A percentile compares a stretch with the other conserved stretches of the same genome.
Evolutionary conservation across 2,797 vertebrate species (phyloP).

Genomic region (Hyperoplus lanceolatus): DNA sequence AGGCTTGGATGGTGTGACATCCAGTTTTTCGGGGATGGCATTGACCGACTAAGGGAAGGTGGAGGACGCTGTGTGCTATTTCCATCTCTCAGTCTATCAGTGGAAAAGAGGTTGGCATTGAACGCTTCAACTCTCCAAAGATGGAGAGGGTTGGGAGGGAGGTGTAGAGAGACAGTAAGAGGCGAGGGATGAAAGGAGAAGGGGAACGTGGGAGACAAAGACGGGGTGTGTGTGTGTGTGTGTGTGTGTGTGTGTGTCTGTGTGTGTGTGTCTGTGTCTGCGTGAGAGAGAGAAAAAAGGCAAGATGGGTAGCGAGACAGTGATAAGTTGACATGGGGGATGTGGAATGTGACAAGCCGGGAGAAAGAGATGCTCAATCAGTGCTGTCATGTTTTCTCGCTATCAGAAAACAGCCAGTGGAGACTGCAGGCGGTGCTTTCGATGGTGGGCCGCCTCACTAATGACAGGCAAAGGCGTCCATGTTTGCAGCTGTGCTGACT

Average conservation of each 20-base stretch:
- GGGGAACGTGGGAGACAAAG: constrained; percentile 52
- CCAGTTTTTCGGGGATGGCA: constrained; percentile 38
- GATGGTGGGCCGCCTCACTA: constrained; percentile 60
- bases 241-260: not conserved
- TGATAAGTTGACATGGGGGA: constrained; percentile 72
- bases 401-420: constrained; percentile 63
- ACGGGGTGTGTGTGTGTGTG: constrained; percentile 51
- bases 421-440: constrained; percentile 63
- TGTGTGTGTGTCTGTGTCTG: constrained; percentile 21
- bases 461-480: constrained; percentile 65
- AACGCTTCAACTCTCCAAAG: constrained; percentile 61
- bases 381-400: constrained; percentile 70
- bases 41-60: constrained; percentile 62
- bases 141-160: constrained; percentile 12
- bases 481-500: constrained; percentile 59
- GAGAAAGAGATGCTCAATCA: constrained; percentile 77
- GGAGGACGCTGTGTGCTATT: constrained; percentile 70
- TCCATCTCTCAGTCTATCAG: constrained; percentile 68
- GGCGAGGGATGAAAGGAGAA: constrained; percentile 5
- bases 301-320: constrained; percentile 47
- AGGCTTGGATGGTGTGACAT: constrained; percentile 53
- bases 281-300: constrained; percentile 29
- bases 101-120: constrained; percentile 56
- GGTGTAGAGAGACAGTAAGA: not conserved
- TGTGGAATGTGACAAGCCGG: constrained; percentile 74